phyloP scores from a whole-genome alignment of 2,113 vertebrate species.

The Pan troglodytes region DNA sequence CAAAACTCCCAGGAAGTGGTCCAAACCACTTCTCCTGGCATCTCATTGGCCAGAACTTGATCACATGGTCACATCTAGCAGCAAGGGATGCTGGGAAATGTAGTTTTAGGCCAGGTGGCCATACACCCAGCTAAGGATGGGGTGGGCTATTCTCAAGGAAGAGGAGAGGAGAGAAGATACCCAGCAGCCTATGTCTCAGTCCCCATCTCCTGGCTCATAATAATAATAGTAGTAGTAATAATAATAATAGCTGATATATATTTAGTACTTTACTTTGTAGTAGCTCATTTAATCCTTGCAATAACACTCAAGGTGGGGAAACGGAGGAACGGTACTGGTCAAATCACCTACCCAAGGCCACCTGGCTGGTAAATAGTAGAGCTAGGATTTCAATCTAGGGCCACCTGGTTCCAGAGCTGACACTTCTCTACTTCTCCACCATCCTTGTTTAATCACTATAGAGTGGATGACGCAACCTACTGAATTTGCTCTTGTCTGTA shows the following conservation, averaged over 20 bases:
- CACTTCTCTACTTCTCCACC: background rate
- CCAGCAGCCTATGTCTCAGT: background rate
- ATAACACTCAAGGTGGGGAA: background rate
- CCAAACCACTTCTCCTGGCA: background rate
- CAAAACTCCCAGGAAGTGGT: background rate
- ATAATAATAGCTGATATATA: background rate
- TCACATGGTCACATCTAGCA: background rate
- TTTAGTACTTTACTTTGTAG: background rate
- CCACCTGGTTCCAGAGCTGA: background rate
- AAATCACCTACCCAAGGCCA: background rate
- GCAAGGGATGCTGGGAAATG: conserved; percentile 36
- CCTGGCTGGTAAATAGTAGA: background rate
- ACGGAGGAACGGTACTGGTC: background rate
- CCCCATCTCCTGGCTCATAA: background rate
- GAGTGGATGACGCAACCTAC: background rate
- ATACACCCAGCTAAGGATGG: background rate
- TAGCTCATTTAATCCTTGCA: background rate
- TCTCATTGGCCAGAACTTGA: background rate
- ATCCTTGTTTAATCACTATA: background rate
- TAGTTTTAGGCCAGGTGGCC: background rate
- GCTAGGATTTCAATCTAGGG: background rate
- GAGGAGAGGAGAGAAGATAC: background rate
- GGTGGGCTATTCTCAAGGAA: background rate
- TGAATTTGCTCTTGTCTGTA: background rate
- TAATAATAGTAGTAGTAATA: too few species aligned